These are phyloP conservation scores for Upupa epops DNA, from an alignment of 2,113 vertebrate genomes.

Conservation along the genomic window DNA sequence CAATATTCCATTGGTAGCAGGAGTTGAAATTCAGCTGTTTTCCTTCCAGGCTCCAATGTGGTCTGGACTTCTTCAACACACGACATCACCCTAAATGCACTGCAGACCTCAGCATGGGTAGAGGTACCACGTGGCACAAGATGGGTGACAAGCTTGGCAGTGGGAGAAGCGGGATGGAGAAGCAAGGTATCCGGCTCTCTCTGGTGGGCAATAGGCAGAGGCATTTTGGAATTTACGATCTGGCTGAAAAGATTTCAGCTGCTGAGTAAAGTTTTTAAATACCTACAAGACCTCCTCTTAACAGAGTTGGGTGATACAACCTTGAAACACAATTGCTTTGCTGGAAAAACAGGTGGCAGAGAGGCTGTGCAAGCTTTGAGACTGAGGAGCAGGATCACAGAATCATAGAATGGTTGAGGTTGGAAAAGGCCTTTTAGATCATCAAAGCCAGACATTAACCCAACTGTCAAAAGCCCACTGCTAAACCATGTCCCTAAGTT, in stretches of 20 bases:
- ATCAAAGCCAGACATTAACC: no score
- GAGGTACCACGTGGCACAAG: fast-evolving
- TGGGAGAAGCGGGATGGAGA: not conserved
- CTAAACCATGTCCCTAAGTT: no score
- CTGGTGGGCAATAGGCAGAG: not conserved
- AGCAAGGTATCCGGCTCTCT: not conserved
- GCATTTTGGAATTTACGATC: not conserved
- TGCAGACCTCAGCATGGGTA: not conserved
- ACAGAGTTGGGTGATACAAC: not conserved
- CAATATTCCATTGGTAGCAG: not conserved
- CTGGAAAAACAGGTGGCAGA: not conserved
- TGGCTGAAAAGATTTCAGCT: not conserved
- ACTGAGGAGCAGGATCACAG: no score
- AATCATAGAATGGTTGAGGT: no score
- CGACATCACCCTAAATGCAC: not conserved
- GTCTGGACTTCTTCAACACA: not conserved
- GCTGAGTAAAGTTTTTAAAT: not conserved
- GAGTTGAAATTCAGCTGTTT: slow-evolving; percentile 21
- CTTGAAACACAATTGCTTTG: not conserved
- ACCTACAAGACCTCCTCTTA: not conserved
- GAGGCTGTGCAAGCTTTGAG: fast-evolving
- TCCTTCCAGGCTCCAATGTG: not conserved
- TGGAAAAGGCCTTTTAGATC: no score
- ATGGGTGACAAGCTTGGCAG: fast-evolving
- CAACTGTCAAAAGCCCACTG: no score